These are phyloP conservation scores for Achlya flavicornis DNA, from an alignment of 2,888 invertebrate genomes.

Conservation along the genomic window DNA sequence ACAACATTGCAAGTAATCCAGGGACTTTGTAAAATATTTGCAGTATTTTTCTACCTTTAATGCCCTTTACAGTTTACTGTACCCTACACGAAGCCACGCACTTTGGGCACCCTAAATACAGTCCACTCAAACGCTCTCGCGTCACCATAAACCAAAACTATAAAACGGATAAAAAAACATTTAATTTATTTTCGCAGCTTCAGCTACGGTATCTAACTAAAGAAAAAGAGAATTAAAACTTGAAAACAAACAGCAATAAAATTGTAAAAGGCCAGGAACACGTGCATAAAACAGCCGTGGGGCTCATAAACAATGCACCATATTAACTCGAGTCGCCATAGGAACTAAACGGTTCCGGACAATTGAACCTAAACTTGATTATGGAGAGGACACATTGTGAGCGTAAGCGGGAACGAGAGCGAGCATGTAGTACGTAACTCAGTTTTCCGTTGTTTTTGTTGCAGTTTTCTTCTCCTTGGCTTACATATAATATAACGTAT, in stretches of 20 bases:
- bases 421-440: background rate
- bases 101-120: too few species aligned
- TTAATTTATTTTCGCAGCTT: background rate
- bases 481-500: too few species aligned
- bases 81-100: too few species aligned
- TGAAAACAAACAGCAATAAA: conserved; percentile 12
- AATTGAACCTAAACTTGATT: conserved; percentile 36
- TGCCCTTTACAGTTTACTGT: too few species aligned
- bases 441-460: background rate
- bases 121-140: too few species aligned
- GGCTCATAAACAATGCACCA: conserved; percentile 37
- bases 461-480: too few species aligned
- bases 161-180: background rate
- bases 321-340: conserved; percentile 31
- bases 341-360: conserved; percentile 38
- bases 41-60: too few species aligned
- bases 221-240: conserved; percentile 26
- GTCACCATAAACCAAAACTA: background rate
- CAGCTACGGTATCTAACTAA: conserved; percentile 3
- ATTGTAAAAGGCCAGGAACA: background rate
- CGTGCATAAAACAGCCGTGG: conserved; percentile 8
- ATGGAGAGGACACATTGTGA: conserved; percentile 12
- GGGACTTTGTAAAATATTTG: too few species aligned
- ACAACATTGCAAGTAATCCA: too few species aligned
- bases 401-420: conserved; percentile 11